Conservation (phyloP, 2,888 invertebrate species). For the Drosophila infuscata region DNA sequence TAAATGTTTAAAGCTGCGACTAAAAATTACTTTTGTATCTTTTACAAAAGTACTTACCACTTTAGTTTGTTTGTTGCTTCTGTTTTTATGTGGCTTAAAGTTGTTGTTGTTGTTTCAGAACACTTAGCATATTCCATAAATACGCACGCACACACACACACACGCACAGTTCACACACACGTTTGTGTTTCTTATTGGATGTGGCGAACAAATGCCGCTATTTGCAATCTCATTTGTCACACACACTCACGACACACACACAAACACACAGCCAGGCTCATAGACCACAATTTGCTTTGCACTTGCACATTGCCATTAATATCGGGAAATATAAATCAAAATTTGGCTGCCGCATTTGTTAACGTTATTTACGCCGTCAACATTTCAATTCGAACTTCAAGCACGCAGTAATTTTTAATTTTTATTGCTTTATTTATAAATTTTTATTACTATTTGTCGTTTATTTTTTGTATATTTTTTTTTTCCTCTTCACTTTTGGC, state of each 20-base stretch:
- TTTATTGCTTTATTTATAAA: slow-evolving; percentile 17
- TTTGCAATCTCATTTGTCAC: slow-evolving; percentile 65
- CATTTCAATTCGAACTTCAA: slow-evolving; percentile 67
- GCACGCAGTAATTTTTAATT: slow-evolving; percentile 15
- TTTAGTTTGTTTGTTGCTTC: slow-evolving; percentile 18
- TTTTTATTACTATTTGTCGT: slow-evolving; percentile 33
- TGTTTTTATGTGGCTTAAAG: slow-evolving; percentile 9
- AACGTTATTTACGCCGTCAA: slow-evolving; percentile 54
- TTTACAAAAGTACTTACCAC: slow-evolving; percentile 38
- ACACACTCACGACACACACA: slow-evolving; percentile 43
- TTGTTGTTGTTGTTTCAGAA: slow-evolving; percentile 22
- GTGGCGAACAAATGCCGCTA: slow-evolving; percentile 44
- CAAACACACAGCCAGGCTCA: slow-evolving; percentile 25
- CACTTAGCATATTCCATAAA: slow-evolving; percentile 60
- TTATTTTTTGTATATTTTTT: slow-evolving; percentile 5
- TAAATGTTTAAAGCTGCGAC: slow-evolving; percentile 3
- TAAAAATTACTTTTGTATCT: slow-evolving; percentile 17
- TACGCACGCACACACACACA: slow-evolving; percentile 33
- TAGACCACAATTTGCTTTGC: slow-evolving; percentile 73
- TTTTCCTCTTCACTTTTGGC: slow-evolving; percentile 46
- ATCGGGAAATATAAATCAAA: slow-evolving; percentile 14
- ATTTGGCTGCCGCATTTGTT: slow-evolving; percentile 35
- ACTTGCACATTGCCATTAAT: slow-evolving; percentile 63
- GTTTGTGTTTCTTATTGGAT: slow-evolving; percentile 47
- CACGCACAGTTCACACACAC: slow-evolving; percentile 20